Base-by-base conservation (phyloP, 2,888 invertebrate species). In the Acanthosepion pharaonis region DNA sequence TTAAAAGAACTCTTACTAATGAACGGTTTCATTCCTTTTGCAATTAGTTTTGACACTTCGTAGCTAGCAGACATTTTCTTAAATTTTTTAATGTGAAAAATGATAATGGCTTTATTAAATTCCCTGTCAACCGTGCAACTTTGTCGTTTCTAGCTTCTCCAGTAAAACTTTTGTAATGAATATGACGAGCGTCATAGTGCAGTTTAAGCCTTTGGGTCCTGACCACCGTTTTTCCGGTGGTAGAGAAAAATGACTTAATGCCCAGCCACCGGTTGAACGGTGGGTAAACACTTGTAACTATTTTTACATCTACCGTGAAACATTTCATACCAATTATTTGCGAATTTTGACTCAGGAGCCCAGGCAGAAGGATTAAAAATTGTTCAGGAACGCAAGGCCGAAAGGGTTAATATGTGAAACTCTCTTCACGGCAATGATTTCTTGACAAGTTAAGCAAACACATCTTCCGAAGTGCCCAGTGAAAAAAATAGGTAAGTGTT, bases 381-480 rank as follows among this genome's bases (percentile, higher is more conserved):
- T 42, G 42, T 42, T 42, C 42, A 42, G 42, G 42, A 42, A 42
- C 42, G 42, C 42, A 42, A 2, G 42, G 42, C 42, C 2, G 3
- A 42, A 42, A 42, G 42, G 42, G 42, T 42, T 42, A 42, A 42
- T 42, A 91, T 91, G 1, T n/a, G 91, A 91, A 91, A 91, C 33
- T 91, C 28, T 91, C 33, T 91, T 91, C 42, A 91, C 33, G n/a
- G 91, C n/a, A 91, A 91, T n/a, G 91, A 18, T 91, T 91, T 91
- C 33, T n/a, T 91, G 18, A 59, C 23, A 59, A 59, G 23, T 59
- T 59, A 59, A 59, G 59, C 59, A 59, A 59, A 59, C 59, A 20
- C n/a, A 91, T 91, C 91, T 42, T 42, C 42, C 42, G 42, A 42
- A 42, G 42, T 42, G 2, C 42, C 2, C 42, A 42, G 3, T 42